Evolutionary conservation across 2,888 invertebrate genomes (phyloP).

Genomic region (Pachymerium ferrugineum): DNA sequence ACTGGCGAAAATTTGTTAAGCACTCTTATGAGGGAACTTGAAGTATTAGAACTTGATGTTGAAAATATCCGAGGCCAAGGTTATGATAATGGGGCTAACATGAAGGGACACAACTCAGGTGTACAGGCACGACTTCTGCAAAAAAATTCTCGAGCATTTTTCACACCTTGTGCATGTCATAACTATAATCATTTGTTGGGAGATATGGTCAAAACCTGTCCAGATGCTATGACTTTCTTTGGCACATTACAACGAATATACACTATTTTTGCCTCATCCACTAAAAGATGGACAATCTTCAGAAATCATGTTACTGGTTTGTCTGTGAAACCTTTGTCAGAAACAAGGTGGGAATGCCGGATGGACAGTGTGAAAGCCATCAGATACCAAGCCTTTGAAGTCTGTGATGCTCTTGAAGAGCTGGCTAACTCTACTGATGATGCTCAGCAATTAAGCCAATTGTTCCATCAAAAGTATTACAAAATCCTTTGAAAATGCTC

Average conservation of each 20-base stretch:
- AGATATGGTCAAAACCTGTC: background rate
- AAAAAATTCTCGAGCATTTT: background rate
- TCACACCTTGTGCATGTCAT: background rate
- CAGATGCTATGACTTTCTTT: background rate
- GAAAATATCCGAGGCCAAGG: slow-evolving; percentile 9
- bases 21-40: background rate
- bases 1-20: background rate
- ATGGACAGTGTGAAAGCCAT: slow-evolving; percentile 27
- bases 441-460: no score
- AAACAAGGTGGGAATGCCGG: slow-evolving; percentile 31
- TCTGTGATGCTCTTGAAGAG: no score
- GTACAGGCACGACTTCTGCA: background rate
- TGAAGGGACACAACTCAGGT: background rate
- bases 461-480: no score
- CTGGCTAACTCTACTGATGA: no score
- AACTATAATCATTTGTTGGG: background rate
- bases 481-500: no score
- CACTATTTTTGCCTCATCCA: slow-evolving; percentile 19
- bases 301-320: background rate
- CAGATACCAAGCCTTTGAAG: no score
- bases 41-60: background rate
- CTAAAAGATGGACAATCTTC: background rate
- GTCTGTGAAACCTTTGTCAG: slow-evolving; percentile 11
- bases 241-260: slow-evolving; percentile 28
- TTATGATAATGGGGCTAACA: slow-evolving; percentile 17